Evolutionary conservation across 2,113 vertebrate species (phyloP), one percentile per base, ranked within the genome.

Genomic region (Sander vitreus): DNA sequence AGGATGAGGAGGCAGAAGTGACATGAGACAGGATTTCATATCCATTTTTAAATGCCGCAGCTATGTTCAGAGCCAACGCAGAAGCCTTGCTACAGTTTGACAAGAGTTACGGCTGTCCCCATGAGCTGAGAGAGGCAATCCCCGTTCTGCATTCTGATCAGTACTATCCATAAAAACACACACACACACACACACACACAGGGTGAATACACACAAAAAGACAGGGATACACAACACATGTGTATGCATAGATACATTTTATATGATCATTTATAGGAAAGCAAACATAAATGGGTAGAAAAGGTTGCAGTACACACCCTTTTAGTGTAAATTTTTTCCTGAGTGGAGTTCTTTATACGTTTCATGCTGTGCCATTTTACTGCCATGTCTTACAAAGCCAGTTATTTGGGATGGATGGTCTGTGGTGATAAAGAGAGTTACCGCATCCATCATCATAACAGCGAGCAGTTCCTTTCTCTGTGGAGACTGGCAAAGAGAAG

Each of bases 361-460:
- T 79, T 68, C 68, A 67, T 25, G 75, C 82, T 50, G 78, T 68
- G 73, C 55, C 75, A 62, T 65, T 63, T 59, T 39, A 50, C 74
- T 74, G 64, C 62, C 60, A 25, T 54, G 63, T 85, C 78, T 76
- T 51, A 75, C 69, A 88, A 71, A 83, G 73, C 33, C 66, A 65
- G 79, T 84, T 91, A 84, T 86, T 83, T 83, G 78, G 80, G 80
- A 91, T 86, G 85, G 84, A 93, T 91, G 88, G 82, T 90, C 69
- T 73, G 86, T 64, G 81, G 75, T 75, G 81, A 78, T 81, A 54
- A 19, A 58, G 47, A 68, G 63, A 84, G 91, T 81, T 78, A 81
- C 51, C 70, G 76, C 91, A 91, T 92, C 86, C 86, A 92, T 92
- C 91, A 89, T 88, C 63, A 12, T 78, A 73, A 47, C 54, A 73